phyloP scores from a whole-genome alignment of 1,140 invertebrate species.

The Dreissena rostriformis region DNA sequence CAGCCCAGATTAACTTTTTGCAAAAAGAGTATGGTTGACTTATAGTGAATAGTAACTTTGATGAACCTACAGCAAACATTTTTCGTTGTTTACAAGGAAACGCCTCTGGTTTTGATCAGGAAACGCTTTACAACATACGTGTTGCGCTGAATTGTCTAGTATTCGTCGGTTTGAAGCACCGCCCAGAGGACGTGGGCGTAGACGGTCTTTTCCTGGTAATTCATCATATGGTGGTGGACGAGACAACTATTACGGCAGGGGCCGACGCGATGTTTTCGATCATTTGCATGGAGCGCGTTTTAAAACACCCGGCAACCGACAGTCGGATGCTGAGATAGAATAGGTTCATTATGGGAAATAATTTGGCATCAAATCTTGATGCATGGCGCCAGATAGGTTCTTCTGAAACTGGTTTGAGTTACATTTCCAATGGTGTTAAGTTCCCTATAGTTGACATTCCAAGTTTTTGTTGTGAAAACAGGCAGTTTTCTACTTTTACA shows the following conservation, averaged over 20 bases:
- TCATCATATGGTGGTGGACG: too few relatives aligned
- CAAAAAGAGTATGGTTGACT: background rate
- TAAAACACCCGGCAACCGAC: background rate
- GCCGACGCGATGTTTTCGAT: background rate
- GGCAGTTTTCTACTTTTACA: background rate
- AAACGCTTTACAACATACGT: background rate
- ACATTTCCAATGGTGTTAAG: background rate
- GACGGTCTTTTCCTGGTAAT: background rate
- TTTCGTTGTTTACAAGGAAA: background rate
- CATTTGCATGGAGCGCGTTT: background rate
- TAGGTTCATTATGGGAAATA: background rate
- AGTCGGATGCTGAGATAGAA: background rate
- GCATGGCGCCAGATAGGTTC: background rate
- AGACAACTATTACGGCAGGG: background rate
- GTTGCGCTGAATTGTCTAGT: background rate
- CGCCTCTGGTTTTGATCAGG: background rate
- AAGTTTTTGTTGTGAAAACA: background rate
- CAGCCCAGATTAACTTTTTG: background rate
- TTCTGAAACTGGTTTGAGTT: background rate
- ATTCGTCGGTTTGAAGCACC: background rate
- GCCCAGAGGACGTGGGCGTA: background rate
- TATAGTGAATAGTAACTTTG: background rate
- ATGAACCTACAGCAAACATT: background rate
- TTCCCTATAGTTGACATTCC: constrained; percentile 11
- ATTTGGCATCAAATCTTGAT: background rate